phyloP scores from a whole-genome alignment of 2,888 invertebrate genomes.

The Ligdia adustata region DNA sequence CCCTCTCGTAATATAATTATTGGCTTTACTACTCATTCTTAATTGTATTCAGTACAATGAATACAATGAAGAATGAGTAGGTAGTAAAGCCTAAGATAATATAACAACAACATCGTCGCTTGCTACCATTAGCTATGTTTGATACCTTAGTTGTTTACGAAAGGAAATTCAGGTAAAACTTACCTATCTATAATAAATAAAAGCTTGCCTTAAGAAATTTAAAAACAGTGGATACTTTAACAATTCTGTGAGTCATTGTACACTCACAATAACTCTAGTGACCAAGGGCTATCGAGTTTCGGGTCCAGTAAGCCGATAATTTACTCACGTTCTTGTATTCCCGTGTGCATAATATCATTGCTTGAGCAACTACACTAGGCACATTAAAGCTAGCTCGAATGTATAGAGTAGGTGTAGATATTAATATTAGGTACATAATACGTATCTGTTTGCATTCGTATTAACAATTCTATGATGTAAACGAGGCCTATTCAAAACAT shows the following conservation, averaged over 20 bases:
- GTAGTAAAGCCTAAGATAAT: no score
- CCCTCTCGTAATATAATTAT: no score
- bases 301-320: conserved; percentile 71
- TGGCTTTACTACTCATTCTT: no score
- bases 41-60: no score
- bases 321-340: conserved; percentile 52
- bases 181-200: no score
- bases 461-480: conserved; percentile 2
- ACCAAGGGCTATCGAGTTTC: conserved; percentile 77
- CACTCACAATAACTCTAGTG: conserved; percentile 58
- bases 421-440: conserved; percentile 7
- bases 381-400: not conserved
- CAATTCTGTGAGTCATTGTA: conserved; percentile 48
- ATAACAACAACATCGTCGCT: no score
- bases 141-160: no score
- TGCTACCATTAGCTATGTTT: no score
- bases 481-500: conserved; percentile 19
- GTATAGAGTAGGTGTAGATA: not conserved
- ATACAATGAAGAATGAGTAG: no score
- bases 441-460: conserved; percentile 31
- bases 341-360: not conserved
- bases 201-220: no score
- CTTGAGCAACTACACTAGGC: not conserved
- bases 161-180: no score
- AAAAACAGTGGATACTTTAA: no score